Evolutionary conservation across 2,797 vertebrate genomes (phyloP).

Genomic region (Tamandua tetradactyla): DNA sequence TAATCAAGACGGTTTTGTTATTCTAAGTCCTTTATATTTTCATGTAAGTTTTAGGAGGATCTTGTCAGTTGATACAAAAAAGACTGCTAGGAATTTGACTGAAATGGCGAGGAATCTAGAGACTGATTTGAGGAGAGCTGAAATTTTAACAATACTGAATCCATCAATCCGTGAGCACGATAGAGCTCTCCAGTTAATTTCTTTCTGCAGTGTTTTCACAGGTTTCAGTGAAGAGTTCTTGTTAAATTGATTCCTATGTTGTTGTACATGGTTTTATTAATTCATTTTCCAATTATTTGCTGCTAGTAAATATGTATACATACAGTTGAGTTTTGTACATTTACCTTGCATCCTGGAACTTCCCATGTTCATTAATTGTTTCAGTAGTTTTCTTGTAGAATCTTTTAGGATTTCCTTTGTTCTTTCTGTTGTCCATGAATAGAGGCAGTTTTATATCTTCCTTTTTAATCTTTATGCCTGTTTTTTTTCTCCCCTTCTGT

Average conservation of each 20-base stretch:
- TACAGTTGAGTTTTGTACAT: neutral
- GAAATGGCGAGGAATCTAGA: neutral
- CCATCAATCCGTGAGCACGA: neutral
- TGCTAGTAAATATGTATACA: neutral
- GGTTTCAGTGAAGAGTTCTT: neutral
- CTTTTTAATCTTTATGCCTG: neutral
- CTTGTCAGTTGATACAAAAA: neutral
- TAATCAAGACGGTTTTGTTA: neutral
- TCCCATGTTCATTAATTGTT: neutral
- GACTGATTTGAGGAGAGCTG: neutral
- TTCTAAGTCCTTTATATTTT: neutral
- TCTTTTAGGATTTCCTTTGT: neutral
- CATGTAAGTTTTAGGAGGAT: neutral
- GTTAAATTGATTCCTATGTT: neutral
- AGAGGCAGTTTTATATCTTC: neutral
- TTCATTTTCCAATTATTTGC: neutral
- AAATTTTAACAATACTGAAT: neutral
- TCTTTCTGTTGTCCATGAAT: neutral
- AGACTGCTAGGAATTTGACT: neutral
- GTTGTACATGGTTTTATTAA: neutral
- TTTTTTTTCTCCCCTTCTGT: neutral
- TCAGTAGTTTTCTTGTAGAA: neutral
- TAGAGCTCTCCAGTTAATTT: neutral
- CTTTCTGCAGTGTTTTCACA: neutral
- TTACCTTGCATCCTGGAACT: neutral